Conservation (phyloP, 2,888 invertebrate species). For the Lepidocyrtinus sp. region DNA sequence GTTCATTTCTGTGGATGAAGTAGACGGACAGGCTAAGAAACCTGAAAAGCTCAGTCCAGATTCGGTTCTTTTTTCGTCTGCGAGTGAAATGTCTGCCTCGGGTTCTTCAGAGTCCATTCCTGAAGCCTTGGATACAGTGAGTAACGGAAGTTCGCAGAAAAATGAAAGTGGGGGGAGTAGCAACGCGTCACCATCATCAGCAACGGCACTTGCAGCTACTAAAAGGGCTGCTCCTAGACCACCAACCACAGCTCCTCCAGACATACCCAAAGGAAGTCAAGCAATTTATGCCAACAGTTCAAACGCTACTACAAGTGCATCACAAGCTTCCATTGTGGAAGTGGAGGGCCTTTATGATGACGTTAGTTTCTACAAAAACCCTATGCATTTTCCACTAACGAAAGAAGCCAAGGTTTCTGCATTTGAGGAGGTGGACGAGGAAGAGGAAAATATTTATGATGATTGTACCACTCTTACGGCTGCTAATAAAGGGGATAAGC, state of each 20-base stretch:
- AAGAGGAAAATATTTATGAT: constrained; percentile 68
- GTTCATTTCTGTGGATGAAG: constrained; percentile 68
- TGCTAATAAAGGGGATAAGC: constrained; percentile 5
- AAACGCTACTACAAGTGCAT: not conserved
- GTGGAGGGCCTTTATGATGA: constrained; percentile 64
- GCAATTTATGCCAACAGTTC: constrained; percentile 59
- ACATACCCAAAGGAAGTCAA: constrained; percentile 35
- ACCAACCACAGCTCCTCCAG: constrained; percentile 25
- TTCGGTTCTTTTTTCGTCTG: constrained; percentile 68
- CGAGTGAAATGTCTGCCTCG: constrained; percentile 65
- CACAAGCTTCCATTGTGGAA: constrained; percentile 23
- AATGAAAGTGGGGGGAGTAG: not conserved
- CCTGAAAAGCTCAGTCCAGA: constrained; percentile 68
- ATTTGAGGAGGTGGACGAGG: constrained; percentile 41
- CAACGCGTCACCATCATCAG: not conserved
- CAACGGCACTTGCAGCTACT: constrained; percentile 6
- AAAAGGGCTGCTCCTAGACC: constrained; percentile 64
- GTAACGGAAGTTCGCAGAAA: constrained; percentile 37
- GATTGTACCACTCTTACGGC: constrained; percentile 60
- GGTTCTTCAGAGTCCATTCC: constrained; percentile 68
- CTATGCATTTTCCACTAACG: constrained; percentile 45
- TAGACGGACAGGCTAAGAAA: constrained; percentile 52
- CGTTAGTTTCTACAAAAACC: constrained; percentile 53
- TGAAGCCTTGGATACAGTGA: constrained; percentile 58
- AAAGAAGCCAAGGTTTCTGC: constrained; percentile 20